phyloP scores from a whole-genome alignment of 1,140 invertebrate genomes.

The Macrobrachium rosenbergii region DNA sequence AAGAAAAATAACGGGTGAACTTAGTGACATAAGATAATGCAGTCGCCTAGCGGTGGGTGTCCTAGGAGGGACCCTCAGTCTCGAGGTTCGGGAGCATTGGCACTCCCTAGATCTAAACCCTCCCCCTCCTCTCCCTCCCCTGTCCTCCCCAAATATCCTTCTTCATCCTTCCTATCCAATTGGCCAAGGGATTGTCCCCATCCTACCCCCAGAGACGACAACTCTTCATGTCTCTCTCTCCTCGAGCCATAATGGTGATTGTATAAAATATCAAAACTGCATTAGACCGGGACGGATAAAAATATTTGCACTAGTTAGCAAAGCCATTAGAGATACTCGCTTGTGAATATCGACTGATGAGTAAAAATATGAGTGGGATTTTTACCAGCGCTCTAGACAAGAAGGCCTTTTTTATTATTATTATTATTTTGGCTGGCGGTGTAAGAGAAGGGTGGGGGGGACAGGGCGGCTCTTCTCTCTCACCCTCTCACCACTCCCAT shows the following conservation, averaged over 20 bases:
- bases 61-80: neutral
- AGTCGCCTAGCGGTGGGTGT: neutral
- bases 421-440: constrained; percentile 51
- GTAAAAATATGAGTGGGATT: constrained; percentile 50
- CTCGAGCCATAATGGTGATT: constrained; percentile 57
- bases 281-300: constrained; percentile 59
- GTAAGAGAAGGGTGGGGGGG: constrained; percentile 31
- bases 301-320: constrained; percentile 63
- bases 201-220: neutral
- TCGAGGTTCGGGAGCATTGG: too few relatives aligned
- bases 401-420: constrained; percentile 35
- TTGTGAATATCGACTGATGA: constrained; percentile 62
- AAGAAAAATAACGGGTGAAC: too few relatives aligned
- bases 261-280: constrained; percentile 63
- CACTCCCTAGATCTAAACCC: too few relatives aligned
- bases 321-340: constrained; percentile 62
- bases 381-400: constrained; percentile 52
- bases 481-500: constrained; percentile 13
- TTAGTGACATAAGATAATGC: constrained; percentile 3
- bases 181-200: neutral
- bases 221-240: neutral
- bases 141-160: neutral
- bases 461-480: too few relatives aligned
- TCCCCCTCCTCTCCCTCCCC: neutral
- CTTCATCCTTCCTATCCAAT: too few relatives aligned